A percentile compares a stretch with the other conserved stretches of the same genome.
These are phyloP conservation scores for Galeopsomyia nigrocyanea DNA, from an alignment of 2,888 invertebrate genomes.

Conservation along the genomic window DNA sequence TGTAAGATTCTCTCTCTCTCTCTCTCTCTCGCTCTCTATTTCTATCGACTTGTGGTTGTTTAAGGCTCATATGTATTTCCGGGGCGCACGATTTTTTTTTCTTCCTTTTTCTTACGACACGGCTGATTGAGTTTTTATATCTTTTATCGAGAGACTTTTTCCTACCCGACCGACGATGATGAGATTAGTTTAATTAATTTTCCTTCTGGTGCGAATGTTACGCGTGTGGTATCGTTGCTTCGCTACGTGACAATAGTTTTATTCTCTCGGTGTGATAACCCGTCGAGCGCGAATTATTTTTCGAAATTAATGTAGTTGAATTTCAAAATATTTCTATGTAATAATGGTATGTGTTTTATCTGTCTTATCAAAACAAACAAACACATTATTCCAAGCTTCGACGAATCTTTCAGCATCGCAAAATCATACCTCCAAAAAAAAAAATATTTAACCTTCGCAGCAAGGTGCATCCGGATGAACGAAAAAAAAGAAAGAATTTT, in stretches of 20 bases:
- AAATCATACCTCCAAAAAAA: not conserved
- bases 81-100: not conserved
- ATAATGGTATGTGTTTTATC: too few relatives aligned
- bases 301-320: too few relatives aligned
- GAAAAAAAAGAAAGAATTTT: too few relatives aligned
- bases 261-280: too few relatives aligned
- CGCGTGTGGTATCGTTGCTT: too few relatives aligned
- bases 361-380: slow-evolving; percentile 8
- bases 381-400: slow-evolving; percentile 19
- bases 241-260: too few relatives aligned
- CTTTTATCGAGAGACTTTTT: too few relatives aligned
- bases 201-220: not conserved
- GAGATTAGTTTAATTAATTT: slow-evolving; percentile 17
- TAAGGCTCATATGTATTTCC: not conserved
- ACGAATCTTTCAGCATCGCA: slow-evolving; percentile 9
- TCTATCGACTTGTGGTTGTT: too few relatives aligned
- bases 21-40: too few relatives aligned
- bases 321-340: too few relatives aligned
- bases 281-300: too few relatives aligned
- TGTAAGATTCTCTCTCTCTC: slow-evolving; percentile 42
- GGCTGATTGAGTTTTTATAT: slow-evolving; percentile 23
- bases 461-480: too few relatives aligned
- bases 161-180: not conserved
- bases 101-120: slow-evolving; percentile 16
- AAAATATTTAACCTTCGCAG: not conserved